Conservation (phyloP, 2,888 invertebrate genomes). For the Deilephila porcellus region DNA sequence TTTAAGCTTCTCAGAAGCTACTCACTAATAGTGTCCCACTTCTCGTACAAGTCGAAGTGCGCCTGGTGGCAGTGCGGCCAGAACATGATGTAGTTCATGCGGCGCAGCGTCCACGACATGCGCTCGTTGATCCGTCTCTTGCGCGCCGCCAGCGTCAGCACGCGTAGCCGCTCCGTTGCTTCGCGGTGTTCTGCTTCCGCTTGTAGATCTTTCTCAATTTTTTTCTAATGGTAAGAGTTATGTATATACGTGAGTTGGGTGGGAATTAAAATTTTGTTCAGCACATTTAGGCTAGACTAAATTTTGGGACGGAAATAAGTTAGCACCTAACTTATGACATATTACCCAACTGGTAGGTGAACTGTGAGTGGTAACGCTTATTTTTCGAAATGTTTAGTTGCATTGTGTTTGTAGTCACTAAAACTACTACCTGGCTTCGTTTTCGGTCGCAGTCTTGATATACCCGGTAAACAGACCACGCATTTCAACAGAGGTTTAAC, state of each 20-base stretch:
- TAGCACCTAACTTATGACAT: neutral
- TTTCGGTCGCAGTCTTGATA: too few relatives aligned
- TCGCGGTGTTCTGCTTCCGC: slow-evolving; percentile 59
- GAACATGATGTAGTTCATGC: slow-evolving; percentile 72
- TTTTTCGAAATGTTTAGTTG: too few relatives aligned
- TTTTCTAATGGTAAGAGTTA: slow-evolving; percentile 50
- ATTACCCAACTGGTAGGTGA: too few relatives aligned
- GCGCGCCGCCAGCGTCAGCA: slow-evolving; percentile 68
- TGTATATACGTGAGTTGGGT: too few relatives aligned
- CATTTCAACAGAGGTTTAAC: too few relatives aligned
- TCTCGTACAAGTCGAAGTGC: slow-evolving; percentile 75
- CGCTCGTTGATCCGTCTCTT: slow-evolving; percentile 71
- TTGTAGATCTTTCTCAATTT: slow-evolving; percentile 55
- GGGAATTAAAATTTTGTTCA: too few relatives aligned
- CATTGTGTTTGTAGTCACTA: too few relatives aligned
- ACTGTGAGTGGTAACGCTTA: too few relatives aligned
- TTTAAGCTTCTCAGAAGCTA: neutral
- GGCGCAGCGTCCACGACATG: slow-evolving; percentile 47
- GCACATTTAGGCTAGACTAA: neutral
- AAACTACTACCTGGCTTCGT: too few relatives aligned
- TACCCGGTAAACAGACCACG: too few relatives aligned
- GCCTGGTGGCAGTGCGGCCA: slow-evolving; percentile 78
- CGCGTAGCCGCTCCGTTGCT: slow-evolving; percentile 58
- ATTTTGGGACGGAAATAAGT: neutral
- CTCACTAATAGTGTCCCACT: slow-evolving; percentile 74